A percentile compares a stretch with the other conserved stretches of the same genome.
Conservation (phyloP, 2,797 vertebrate genomes). For the Ciconia nigra region DNA sequence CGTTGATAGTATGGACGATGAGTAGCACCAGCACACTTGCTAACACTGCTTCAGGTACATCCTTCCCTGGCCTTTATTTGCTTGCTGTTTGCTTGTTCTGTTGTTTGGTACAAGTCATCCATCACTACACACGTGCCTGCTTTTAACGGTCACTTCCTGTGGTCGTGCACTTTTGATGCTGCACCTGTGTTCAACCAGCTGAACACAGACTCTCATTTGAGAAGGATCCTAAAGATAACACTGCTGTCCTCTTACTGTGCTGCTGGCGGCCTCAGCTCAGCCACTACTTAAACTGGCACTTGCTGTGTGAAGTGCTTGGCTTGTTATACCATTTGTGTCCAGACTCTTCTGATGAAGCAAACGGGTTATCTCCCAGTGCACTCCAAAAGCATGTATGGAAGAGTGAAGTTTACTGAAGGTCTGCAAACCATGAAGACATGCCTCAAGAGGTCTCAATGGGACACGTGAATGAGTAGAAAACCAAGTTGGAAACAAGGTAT, state of each 20-base stretch:
- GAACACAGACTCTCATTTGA: background rate
- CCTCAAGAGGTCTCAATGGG: background rate
- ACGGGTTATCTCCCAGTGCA: background rate
- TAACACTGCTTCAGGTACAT: background rate
- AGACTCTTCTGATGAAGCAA: background rate
- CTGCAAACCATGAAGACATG: background rate
- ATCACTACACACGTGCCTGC: background rate
- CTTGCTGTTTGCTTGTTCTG: background rate
- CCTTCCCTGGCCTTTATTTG: background rate
- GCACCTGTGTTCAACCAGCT: background rate
- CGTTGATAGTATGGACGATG: background rate
- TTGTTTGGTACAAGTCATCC: background rate
- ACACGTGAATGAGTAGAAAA: background rate
- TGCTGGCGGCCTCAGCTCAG: background rate
- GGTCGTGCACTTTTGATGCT: accelerated
- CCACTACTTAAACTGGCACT: background rate
- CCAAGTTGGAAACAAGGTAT: background rate
- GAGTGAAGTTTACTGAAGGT: background rate
- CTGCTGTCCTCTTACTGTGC: background rate
- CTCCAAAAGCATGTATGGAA: background rate
- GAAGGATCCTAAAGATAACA: background rate
- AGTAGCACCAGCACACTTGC: background rate
- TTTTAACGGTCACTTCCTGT: slow-evolving; percentile 17
- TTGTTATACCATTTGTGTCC: background rate
- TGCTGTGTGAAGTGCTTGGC: background rate